Conservation (phyloP, 2,888 invertebrate species). For the Coecobrya sp. region DNA sequence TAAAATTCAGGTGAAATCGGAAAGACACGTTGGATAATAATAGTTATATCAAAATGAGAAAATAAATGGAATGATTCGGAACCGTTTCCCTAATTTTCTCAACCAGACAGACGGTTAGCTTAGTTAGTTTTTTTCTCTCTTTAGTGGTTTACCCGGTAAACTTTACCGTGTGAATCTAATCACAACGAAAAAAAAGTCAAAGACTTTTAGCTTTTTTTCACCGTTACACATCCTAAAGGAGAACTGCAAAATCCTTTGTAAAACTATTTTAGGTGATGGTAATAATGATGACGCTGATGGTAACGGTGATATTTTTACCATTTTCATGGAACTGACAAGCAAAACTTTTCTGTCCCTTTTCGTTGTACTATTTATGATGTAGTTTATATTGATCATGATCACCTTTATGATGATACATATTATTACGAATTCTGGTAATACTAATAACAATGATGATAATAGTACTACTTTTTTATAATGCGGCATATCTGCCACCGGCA, state of each 20-base stretch:
- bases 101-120: not conserved
- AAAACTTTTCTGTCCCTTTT: not conserved
- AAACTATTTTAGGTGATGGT: not conserved
- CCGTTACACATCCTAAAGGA: not conserved
- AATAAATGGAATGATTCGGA: slow-evolving; percentile 53
- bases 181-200: slow-evolving; percentile 30
- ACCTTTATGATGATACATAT: not conserved
- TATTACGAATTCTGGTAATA: not conserved
- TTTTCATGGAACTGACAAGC: slow-evolving; percentile 20
- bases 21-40: slow-evolving; percentile 21
- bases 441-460: not conserved
- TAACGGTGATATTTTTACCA: not conserved
- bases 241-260: not conserved
- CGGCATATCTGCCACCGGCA: not conserved
- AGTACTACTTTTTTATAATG: not conserved
- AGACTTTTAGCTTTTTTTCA: slow-evolving; percentile 44
- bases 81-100: slow-evolving; percentile 29
- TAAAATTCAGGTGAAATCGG: not conserved
- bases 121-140: not conserved
- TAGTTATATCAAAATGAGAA: slow-evolving; percentile 29
- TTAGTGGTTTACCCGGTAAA: slow-evolving; percentile 53
- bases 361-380: slow-evolving; percentile 4
- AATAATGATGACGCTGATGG: not conserved
- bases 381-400: not conserved
- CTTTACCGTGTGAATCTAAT: slow-evolving; percentile 67